Base-by-base conservation (phyloP, 2,113 vertebrate genomes). In the Datnioides undecimradiatus region DNA sequence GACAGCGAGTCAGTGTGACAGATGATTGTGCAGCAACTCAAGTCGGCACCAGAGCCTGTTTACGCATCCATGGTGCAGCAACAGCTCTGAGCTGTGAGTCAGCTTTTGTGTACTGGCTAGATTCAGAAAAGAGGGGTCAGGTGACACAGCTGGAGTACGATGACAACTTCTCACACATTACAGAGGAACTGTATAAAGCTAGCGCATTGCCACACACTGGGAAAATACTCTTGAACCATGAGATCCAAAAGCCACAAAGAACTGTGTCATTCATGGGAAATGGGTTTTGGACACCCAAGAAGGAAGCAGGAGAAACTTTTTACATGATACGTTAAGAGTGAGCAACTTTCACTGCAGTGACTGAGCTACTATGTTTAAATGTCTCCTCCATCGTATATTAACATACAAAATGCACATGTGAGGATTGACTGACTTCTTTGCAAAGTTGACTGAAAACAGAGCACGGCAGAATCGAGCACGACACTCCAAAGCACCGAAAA, bases 401-500 rank as follows among this genome's bases (percentile, higher is more conserved):
- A 58, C 19, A 25, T 4, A 75, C 25, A 66, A 73, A 73, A 71
- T 29, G 46, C 14, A 77, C 51, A 71, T 27, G 21, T 1, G 0
- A 33, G 33, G 66, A 59, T 58, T 49, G 9, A 27, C 36, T 55
- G 33, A 62, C 29, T 72, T 17, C 21, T 58, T 6, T 1, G 48
- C 33, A 31, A 73, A 75, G 59, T 13, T 57, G 38, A 73, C n/a
- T 52, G 27, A 60, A 54, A 79, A 66, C 59, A 55, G 33, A 76
- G 49, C 45, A 59, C 3, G 12, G 62, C 16, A n/a, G 31, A 69
- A 34, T 55, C 40, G 57, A 63, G n/a, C n/a, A n/a, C n/a, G 62
- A 73, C 68, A 75, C 57, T 60, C 25, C 57, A 79, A 81, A 76
- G 58, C 40, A 57, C 14, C 17, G 58, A 71, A 79, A 77, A 80